Base-by-base conservation (phyloP, 2,888 invertebrate species). In the Platycheirus albimanus region DNA sequence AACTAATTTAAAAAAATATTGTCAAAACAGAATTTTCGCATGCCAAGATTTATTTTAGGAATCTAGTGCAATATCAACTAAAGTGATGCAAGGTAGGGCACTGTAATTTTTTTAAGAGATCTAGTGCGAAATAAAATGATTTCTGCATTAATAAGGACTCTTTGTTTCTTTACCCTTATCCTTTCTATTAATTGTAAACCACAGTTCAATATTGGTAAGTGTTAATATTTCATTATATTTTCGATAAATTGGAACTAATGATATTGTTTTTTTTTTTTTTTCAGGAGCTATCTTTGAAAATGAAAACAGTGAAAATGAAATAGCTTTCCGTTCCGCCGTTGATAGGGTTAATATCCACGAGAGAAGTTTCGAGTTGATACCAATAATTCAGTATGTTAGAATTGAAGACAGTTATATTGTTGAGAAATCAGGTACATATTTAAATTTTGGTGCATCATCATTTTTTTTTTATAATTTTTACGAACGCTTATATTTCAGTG, bases 281-380 rank as follows among this genome's bases (percentile, higher is more conserved):
- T 38, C 28, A 91, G 91, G 91, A 49, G 88, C 87, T 75, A 91
- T 93, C 85, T 93, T 94, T 86, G 91, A 93, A 88, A 89, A 92
- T 45, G 91, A 91, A 58, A 92, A 92, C 75, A 89, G 89, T 72
- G 92, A 93, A 75, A 91, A 92, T 66, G 93, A 93, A 87, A 92
- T 93, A n/a, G 94, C 93, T 36, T 93, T 94, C 87, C 90, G 89
- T 51, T 91, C 92, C 38, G 93, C 94, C 2, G 89, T 93, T 24
- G 91, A 91, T 67, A 90, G 92, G 54, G 89, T 92, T 33, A 93
- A 92, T 87, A 89, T 90, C 58, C 85, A 89, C 79, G 90, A 90
- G 74, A 88, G 89, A 17, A 88, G 86, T 66, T 89, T 91, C 61
- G 88, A 88, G 52, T 85, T 91, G 3, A 85, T 86, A 11, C 88